A percentile compares a stretch with the other conserved stretches of the same genome.
Conservation (phyloP, 2,797 vertebrate genomes). For the Cichlasoma orientale region DNA sequence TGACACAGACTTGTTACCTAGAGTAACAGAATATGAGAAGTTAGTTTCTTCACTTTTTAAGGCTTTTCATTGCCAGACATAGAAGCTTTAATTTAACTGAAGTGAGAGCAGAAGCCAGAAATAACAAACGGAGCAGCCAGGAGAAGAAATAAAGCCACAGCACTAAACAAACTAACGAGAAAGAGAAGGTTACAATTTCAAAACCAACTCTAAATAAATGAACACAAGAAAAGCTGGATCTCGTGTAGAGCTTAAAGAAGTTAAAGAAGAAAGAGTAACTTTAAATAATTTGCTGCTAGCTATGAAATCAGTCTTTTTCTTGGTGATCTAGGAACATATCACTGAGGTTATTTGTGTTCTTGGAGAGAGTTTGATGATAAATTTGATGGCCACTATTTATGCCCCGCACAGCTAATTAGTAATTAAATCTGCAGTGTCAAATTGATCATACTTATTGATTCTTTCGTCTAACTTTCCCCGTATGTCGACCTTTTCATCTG, state of each 20-base stretch:
- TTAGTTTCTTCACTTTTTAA: not conserved
- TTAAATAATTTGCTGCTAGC: not conserved
- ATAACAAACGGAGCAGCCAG: not conserved
- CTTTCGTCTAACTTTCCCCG: not conserved
- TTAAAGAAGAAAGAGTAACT: not conserved
- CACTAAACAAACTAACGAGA: not conserved
- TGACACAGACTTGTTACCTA: not conserved
- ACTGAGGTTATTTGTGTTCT: not conserved
- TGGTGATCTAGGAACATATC: not conserved
- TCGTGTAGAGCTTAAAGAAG: not conserved
- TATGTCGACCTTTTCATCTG: not conserved
- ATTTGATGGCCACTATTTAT: not conserved
- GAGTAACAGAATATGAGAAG: not conserved
- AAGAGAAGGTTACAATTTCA: not conserved
- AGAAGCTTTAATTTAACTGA: not conserved
- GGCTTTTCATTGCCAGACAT: slow-evolving; percentile 1
- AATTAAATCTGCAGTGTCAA: not conserved
- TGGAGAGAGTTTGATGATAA: not conserved
- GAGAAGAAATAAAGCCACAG: slow-evolving; percentile 2
- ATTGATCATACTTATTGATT: not conserved
- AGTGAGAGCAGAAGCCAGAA: not conserved
- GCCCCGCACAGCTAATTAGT: not conserved
- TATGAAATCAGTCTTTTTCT: not conserved
- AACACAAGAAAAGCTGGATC: not conserved
- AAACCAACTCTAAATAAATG: not conserved